These are phyloP conservation scores for Panulirus ornatus DNA, from an alignment of 1,140 invertebrate genomes.

Conservation along the genomic window DNA sequence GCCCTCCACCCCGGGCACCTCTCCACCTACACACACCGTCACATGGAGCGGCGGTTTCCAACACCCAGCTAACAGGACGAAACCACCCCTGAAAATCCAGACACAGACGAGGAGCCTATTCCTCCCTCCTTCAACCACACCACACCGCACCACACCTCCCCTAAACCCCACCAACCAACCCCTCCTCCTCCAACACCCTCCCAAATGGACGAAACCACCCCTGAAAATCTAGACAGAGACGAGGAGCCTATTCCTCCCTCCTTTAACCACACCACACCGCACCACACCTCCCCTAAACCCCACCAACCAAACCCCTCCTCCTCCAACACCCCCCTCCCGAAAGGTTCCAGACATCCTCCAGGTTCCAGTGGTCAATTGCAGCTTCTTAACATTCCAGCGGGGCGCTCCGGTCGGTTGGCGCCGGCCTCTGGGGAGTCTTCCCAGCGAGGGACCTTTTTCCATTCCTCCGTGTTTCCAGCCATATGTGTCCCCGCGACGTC, in stretches of 20 bases:
- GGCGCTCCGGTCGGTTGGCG: not conserved
- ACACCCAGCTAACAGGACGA: no score
- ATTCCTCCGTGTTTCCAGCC: not conserved
- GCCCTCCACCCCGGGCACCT: no score
- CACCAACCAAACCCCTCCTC: not conserved
- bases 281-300: not conserved
- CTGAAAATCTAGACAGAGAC: not conserved
- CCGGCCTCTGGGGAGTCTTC: not conserved
- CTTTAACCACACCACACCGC: no score
- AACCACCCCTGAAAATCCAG: no score
- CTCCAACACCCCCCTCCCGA: not conserved
- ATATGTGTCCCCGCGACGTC: not conserved
- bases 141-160: no score
- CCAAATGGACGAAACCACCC: not conserved
- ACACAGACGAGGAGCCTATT: no score
- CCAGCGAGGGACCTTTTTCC: not conserved
- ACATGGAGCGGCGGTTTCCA: no score
- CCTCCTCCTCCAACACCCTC: not conserved
- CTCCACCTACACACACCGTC: no score
- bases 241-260: no score
- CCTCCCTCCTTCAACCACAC: no score
- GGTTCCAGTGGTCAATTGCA: slow-evolving; percentile 5
- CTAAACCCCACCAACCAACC: not conserved
- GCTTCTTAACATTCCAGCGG: slow-evolving; percentile 8
- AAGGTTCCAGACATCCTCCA: not conserved